Conservation (phyloP, 2,888 invertebrate genomes). For the Neoaliturus tenellus region DNA sequence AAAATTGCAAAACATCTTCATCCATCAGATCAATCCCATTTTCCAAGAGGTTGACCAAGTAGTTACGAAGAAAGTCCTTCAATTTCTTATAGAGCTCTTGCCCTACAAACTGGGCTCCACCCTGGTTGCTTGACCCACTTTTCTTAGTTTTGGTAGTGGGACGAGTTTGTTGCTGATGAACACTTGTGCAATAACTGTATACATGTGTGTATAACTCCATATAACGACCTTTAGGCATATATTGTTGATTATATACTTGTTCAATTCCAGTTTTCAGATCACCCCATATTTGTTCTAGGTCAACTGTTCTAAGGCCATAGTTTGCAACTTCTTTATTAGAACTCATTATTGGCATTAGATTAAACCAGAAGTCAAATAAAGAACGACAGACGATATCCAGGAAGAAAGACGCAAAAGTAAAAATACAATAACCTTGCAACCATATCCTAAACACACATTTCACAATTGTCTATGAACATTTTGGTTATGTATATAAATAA, state of each 20-base stretch:
- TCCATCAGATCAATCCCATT: conserved; percentile 94
- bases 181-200: conserved; percentile 99
- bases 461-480: neutral
- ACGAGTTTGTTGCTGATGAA: conserved; percentile 79
- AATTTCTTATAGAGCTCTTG: conserved; percentile 97
- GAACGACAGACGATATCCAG: conserved; percentile 12
- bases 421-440: conserved; percentile 40
- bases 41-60: conserved; percentile 88
- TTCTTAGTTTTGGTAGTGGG: conserved; percentile 50
- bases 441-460: conserved; percentile 25
- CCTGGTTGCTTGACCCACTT: conserved; percentile 68
- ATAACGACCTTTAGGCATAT: conserved; percentile 91
- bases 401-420: conserved; percentile 20
- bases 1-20: conserved; percentile 96
- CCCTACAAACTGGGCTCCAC: conserved; percentile 98
- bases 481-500: neutral
- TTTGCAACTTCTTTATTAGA: conserved; percentile 16
- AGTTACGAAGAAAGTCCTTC: conserved; percentile 92
- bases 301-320: conserved; percentile 79
- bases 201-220: conserved; percentile 98
- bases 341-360: neutral
- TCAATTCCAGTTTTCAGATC: conserved; percentile 95
- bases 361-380: neutral
- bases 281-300: conserved; percentile 96
- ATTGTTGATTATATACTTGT: conserved; percentile 93